Base-by-base conservation (phyloP, 2,113 vertebrate genomes). In the Lepus europaeus region DNA sequence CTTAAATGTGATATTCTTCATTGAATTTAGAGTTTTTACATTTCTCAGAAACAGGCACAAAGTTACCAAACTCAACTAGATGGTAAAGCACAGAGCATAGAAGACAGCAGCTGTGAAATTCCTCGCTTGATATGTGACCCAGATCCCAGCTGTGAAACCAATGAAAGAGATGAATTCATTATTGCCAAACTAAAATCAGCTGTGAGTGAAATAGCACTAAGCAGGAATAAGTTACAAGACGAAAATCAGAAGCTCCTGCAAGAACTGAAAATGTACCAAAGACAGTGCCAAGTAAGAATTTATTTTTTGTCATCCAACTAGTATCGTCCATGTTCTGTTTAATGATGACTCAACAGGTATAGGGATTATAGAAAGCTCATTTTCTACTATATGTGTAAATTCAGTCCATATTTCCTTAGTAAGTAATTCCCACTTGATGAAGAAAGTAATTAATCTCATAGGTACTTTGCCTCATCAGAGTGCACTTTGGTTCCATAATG, bases 171-270 rank as follows among this genome's bases (percentile, higher is more conserved):
- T 68, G 95, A 98, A 33, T 66, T 96, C 70, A 96, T 98, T 94
- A 97, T 98, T 96, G 98, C 98, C 96, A 98, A 98, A 61, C 88
- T 98, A 39, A 98, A 98, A 96, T 96, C 90, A 51, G 97, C 97
- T 93, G 97, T 98, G 95, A 98, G 96, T 80, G 98, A 98, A 98
- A 98, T 98, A 56, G 97, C 95, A 68, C 86, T 98, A 87, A 98
- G 97, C 87, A 98, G 98, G 83, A 97, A 98, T 87, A 97, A 97
- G 80, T 87, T 98, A 33, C 94, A 98, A 94, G 98, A 98, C 77
- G 98, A 99, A 97, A 98, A 98, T 87, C 97, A 97, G 94, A 98
- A 98, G 88, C 98, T 98, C 56, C 95, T 14, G 0, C 96, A 98
- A 78, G 98, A 98, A 80, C 93, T 98, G 77, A 98, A 97, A 97